phyloP scores from a whole-genome alignment of 2,888 invertebrate genomes.

The Dynastes maya region DNA sequence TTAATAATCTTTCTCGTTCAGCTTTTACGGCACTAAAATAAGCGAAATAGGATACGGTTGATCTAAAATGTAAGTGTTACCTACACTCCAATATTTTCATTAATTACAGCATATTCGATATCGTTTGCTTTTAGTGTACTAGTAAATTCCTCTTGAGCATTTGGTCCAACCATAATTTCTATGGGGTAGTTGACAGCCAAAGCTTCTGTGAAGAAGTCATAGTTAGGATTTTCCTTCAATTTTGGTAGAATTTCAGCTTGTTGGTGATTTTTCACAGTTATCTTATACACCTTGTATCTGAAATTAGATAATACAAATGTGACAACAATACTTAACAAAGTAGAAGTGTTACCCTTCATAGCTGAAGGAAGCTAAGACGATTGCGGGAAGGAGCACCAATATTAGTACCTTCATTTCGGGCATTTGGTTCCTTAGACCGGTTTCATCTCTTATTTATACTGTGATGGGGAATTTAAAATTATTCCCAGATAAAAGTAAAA shows the following conservation, averaged over 20 bases:
- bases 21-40: constrained; percentile 49
- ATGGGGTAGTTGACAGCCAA: constrained; percentile 68
- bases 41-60: background rate
- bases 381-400: constrained; percentile 17
- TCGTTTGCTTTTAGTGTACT: constrained; percentile 63
- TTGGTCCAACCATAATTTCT: constrained; percentile 70
- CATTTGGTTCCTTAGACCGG: background rate
- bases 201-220: constrained; percentile 66
- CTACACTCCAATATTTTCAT: constrained; percentile 46
- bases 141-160: constrained; percentile 65
- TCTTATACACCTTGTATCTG: constrained; percentile 34
- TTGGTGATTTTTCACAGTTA: constrained; percentile 25
- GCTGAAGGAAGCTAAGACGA: constrained; percentile 28
- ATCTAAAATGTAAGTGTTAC: background rate
- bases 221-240: constrained; percentile 59
- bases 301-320: background rate
- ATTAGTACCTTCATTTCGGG: constrained; percentile 15
- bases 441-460: background rate
- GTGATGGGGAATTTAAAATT: background rate
- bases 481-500: background rate
- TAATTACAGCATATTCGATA: constrained; percentile 61
- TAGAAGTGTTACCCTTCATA: constrained; percentile 31
- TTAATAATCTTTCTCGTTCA: constrained; percentile 48
- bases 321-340: background rate
- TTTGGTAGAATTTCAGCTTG: constrained; percentile 29